A percentile compares a stretch with the other conserved stretches of the same genome.
Evolutionary conservation across 2,888 invertebrate species (phyloP).

Genomic region (Tubiluchus corallicola): DNA sequence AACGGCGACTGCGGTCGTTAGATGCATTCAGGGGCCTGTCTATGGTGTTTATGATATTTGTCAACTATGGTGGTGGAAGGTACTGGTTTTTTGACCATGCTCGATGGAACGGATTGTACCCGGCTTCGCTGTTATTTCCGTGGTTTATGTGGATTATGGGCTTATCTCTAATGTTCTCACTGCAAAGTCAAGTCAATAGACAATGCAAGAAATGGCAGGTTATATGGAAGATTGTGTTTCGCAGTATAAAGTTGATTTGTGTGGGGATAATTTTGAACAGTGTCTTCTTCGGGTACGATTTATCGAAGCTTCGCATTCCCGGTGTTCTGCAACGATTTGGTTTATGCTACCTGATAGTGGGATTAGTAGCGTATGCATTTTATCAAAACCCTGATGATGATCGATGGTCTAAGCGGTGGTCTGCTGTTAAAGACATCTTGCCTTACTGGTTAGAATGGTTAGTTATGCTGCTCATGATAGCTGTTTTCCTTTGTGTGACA

Average conservation of each 20-base stretch:
- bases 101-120: slow-evolving; percentile 73
- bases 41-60: slow-evolving; percentile 71
- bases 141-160: slow-evolving; percentile 98
- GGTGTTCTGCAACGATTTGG: slow-evolving; percentile 81
- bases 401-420: too few species aligned
- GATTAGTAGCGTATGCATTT: slow-evolving; percentile 26
- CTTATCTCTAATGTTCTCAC: slow-evolving; percentile 69
- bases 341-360: slow-evolving; percentile 57
- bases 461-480: slow-evolving; percentile 41
- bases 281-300: slow-evolving; percentile 22
- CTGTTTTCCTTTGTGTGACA: slow-evolving; percentile 45
- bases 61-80: slow-evolving; percentile 67
- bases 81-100: slow-evolving; percentile 73
- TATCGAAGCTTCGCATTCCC: slow-evolving; percentile 54
- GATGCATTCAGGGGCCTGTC: slow-evolving; percentile 1
- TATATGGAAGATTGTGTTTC: slow-evolving; percentile 26
- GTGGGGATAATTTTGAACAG: slow-evolving; percentile 27
- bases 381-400: too few species aligned
- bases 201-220: slow-evolving; percentile 27
- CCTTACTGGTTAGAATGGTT: slow-evolving; percentile 45
- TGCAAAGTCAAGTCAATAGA: slow-evolving; percentile 49
- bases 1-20: slow-evolving; percentile 1
- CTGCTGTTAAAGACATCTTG: slow-evolving; percentile 22
- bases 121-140: slow-evolving; percentile 88
- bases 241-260: slow-evolving; percentile 27